Evolutionary conservation across 2,888 invertebrate species (phyloP).

Genomic region (Cheilosia scutellata): DNA sequence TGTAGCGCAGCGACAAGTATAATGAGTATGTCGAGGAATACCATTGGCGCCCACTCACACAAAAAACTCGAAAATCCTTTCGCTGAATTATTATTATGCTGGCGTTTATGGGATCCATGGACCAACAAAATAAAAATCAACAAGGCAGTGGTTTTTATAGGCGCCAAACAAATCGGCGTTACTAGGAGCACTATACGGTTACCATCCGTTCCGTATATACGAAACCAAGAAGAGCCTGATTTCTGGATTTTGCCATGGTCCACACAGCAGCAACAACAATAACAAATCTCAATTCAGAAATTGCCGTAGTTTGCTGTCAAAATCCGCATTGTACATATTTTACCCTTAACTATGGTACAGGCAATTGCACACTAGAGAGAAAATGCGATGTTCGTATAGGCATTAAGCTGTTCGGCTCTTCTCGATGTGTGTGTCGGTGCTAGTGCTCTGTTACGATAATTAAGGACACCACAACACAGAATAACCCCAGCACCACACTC

Average conservation of each 20-base stretch:
- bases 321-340: constrained; percentile 69
- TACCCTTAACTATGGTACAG: constrained; percentile 54
- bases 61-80: constrained; percentile 52
- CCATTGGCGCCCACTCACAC: constrained; percentile 38
- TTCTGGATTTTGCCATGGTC: constrained; percentile 3
- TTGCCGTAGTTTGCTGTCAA: constrained; percentile 70
- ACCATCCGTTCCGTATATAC: neutral
- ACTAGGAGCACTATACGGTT: constrained; percentile 14
- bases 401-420: constrained; percentile 57
- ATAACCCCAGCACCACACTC: constrained; percentile 13
- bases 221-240: constrained; percentile 12
- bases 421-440: constrained; percentile 1
- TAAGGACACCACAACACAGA: constrained; percentile 71
- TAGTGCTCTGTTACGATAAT: constrained; percentile 51
- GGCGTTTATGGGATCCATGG: constrained; percentile 61
- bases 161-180: constrained; percentile 59
- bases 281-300: constrained; percentile 73
- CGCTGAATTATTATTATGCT: constrained; percentile 66
- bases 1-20: constrained; percentile 29
- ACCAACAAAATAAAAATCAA: constrained; percentile 5
- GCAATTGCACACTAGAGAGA: constrained; percentile 63
- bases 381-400: constrained; percentile 24
- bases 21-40: constrained; percentile 42
- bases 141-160: constrained; percentile 40
- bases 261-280: constrained; percentile 43